Evolutionary conservation across 2,797 vertebrate genomes (phyloP).

Genomic region (Molothrus ater): DNA sequence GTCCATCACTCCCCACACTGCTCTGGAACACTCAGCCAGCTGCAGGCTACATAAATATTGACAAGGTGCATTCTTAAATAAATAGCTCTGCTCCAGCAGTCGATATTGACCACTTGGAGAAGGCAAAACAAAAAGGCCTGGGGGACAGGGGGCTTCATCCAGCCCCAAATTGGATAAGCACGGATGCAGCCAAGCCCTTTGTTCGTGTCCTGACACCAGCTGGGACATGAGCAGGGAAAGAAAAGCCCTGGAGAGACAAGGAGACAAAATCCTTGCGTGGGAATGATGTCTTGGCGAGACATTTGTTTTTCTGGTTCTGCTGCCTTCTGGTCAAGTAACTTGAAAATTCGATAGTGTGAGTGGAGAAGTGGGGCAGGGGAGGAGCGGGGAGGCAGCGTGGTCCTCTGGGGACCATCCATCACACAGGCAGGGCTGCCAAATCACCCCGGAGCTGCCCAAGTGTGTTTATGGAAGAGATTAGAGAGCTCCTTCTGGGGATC

Average conservation of each 20-base stretch:
- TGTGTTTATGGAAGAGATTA: conserved; percentile 61
- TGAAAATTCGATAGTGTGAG: conserved; percentile 16
- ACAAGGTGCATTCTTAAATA: neutral
- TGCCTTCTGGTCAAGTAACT: conserved; percentile 52
- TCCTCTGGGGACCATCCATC: conserved; percentile 51
- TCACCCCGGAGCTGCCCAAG: conserved; percentile 45
- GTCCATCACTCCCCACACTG: neutral
- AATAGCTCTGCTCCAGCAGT: neutral
- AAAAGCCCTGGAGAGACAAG: neutral
- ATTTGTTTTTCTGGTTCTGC: conserved; percentile 31
- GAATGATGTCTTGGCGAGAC: neutral
- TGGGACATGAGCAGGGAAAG: neutral
- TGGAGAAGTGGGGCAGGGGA: neutral
- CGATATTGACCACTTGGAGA: neutral
- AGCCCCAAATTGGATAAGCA: neutral
- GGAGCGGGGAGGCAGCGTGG: neutral
- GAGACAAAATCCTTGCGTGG: neutral
- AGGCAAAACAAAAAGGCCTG: neutral
- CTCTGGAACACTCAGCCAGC: neutral
- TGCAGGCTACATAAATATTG: conserved; percentile 20
- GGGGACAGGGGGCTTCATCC: neutral
- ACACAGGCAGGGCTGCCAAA: conserved; percentile 24
- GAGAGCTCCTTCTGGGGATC: conserved; percentile 59
- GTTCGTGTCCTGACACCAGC: neutral
- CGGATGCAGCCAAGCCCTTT: accelerated